phyloP scores from a whole-genome alignment of 2,888 invertebrate genomes.

The Muschampia staudingeri region DNA sequence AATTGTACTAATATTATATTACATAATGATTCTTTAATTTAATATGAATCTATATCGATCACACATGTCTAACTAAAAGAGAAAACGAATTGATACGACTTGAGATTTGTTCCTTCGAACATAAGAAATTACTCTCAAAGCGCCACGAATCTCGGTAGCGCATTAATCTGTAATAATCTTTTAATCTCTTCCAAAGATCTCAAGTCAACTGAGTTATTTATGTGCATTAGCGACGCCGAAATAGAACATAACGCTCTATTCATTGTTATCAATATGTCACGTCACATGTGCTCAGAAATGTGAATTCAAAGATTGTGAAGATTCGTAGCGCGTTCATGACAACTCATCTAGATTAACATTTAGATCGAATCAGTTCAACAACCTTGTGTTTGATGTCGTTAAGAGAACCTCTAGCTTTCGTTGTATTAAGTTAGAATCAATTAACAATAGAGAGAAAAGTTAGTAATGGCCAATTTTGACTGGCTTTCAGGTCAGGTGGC shows the following conservation, averaged over 20 bases:
- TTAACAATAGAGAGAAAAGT: conserved; percentile 54
- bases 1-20: not conserved
- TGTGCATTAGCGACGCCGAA: not conserved
- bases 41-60: not conserved
- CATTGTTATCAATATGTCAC: not conserved
- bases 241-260: not conserved
- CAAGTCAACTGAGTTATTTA: conserved; percentile 23
- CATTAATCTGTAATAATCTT: conserved; percentile 12
- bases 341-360: not conserved
- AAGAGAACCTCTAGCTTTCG: not conserved
- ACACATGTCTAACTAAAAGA: not conserved
- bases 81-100: not conserved
- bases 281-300: not conserved
- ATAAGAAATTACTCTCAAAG: not conserved
- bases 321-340: not conserved
- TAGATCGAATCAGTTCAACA: not conserved
- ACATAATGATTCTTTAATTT: not conserved
- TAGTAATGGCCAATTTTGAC: conserved; percentile 84
- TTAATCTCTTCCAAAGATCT: not conserved
- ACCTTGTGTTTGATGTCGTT: not conserved
- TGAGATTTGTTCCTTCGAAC: not conserved
- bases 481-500: conserved; percentile 95
- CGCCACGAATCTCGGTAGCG: not conserved
- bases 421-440: not conserved
- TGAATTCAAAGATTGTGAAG: not conserved